Conservation (phyloP, 2,888 invertebrate genomes). For the Bugula neritina region DNA sequence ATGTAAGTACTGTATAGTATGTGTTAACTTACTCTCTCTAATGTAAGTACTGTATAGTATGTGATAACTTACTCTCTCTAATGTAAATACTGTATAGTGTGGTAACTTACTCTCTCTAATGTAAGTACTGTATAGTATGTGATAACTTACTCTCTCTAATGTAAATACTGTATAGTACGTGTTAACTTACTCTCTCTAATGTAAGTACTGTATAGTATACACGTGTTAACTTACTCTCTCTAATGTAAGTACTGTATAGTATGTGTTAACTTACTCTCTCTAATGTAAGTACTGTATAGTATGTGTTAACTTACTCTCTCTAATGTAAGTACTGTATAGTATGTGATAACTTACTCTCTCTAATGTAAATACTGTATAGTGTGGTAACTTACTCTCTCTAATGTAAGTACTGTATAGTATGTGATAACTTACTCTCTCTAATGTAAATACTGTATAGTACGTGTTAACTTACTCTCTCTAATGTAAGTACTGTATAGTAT, state of each 20-base stretch:
- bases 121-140: no score
- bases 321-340: conserved; percentile 63
- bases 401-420: conserved; percentile 60
- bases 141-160: conserved; percentile 65
- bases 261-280: not conserved
- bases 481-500: not conserved
- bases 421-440: not conserved
- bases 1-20: conserved; percentile 60
- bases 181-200: not conserved
- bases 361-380: no score
- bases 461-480: not conserved
- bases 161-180: conserved; percentile 59
- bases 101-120: not conserved
- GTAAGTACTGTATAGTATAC: no score
- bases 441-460: not conserved
- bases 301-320: conserved; percentile 63
- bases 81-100: conserved; percentile 60
- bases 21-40: not conserved
- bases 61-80: conserved; percentile 65
- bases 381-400: conserved; percentile 65
- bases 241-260: conserved; percentile 63
- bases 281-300: no score
- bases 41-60: no score
- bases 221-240: conserved; percentile 63
- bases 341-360: not conserved